Conservation (phyloP, 2,888 invertebrate genomes). For the Catocala nupta region DNA sequence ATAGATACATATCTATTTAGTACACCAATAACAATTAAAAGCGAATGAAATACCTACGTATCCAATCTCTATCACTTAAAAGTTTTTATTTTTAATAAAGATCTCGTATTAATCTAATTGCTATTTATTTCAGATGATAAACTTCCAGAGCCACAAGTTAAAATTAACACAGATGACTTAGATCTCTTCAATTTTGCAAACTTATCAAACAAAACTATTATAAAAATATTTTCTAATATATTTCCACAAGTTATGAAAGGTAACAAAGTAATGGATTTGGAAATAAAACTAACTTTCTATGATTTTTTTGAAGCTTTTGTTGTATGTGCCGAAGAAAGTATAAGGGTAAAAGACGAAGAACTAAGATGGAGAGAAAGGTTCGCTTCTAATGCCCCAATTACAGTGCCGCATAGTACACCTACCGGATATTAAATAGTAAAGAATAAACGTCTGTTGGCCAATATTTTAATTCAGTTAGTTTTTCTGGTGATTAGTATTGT, state of each 20-base stretch:
- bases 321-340: constrained; percentile 74
- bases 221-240: constrained; percentile 71
- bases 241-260: constrained; percentile 80
- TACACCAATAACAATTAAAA: too few relatives aligned
- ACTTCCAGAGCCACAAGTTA: constrained; percentile 24
- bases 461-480: too few relatives aligned
- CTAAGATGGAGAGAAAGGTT: constrained; percentile 55
- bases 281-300: constrained; percentile 86
- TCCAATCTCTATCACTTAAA: too few relatives aligned
- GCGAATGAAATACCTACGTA: too few relatives aligned
- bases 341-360: constrained; percentile 65
- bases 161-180: constrained; percentile 42
- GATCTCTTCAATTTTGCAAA: constrained; percentile 75
- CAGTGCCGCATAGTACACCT: constrained; percentile 33
- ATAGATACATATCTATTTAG: too few relatives aligned
- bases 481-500: too few relatives aligned
- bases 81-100: too few relatives aligned
- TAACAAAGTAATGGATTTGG: constrained; percentile 76
- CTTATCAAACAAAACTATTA: constrained; percentile 67
- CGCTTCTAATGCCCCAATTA: constrained; percentile 17
- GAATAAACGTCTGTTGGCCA: too few relatives aligned
- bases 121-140: constrained; percentile 58
- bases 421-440: not conserved
- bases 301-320: constrained; percentile 88
- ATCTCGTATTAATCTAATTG: not conserved